Base-by-base conservation (phyloP, 35 echinoderm and acorn worm genomes). In the Chiridota heheva region DNA sequence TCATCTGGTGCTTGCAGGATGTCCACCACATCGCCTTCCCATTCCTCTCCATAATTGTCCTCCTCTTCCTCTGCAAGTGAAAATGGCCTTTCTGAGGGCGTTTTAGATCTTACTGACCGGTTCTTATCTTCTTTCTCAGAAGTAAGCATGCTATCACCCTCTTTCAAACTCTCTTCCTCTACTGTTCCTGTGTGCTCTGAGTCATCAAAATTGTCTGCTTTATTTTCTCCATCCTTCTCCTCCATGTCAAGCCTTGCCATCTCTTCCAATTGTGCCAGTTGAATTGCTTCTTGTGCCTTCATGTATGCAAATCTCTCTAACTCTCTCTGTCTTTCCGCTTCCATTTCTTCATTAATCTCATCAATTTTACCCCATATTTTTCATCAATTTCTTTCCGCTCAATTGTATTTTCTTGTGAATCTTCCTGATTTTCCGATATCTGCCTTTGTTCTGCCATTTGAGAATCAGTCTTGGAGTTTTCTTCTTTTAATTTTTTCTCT, bases 371-470 rank as follows among this genome's bases (percentile, higher is more conserved):
- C n/a, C n/a, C n/a, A n/a, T n/a, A n/a, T n/a, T n/a, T n/a, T n/a
- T n/a, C n/a, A n/a, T n/a, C n/a, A n/a, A n/a, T n/a, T n/a, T 42
- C 46, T 24, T 74, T 30, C 35, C 7, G 22, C 42, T 29, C 22
- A 24, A 35, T 47, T 25, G 25, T 74, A 29, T 32, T 74, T 8
- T 44, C 68, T 60, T 24, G 58, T 60, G 33, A 60, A 60, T 24
- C 24, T 8, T 60, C 70, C 28, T 77, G 36, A 22, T 76, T 86
- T 42, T 86, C 71, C 67, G 55, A 59, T 26, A 69, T 2, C 30
- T 34, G 27, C 28, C 61, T 68, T 8, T 62, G 67, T 37, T 47
- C 18, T 70, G 28, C 45, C 27, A 69, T 65, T n/a, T n/a, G n/a
- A n/a, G n/a, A n/a, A n/a, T n/a, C n/a, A n/a, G n/a, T n/a, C n/a